Base-by-base conservation (phyloP, 2,113 vertebrate genomes). In the Sarotherodon lohbergeri region DNA sequence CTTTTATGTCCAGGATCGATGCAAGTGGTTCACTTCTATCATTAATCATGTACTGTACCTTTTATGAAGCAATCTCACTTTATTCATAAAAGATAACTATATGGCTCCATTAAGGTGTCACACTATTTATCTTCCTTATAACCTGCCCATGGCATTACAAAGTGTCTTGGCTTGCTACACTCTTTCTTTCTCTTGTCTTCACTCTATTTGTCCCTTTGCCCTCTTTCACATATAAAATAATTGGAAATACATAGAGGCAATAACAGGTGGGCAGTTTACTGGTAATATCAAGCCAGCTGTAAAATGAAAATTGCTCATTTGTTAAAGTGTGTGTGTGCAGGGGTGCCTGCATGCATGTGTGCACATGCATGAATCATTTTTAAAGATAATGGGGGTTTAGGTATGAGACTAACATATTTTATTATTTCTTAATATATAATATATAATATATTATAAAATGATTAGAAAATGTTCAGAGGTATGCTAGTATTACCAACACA, bases 61-160 rank as follows among this genome's bases (percentile, higher is more conserved):
- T 96, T 95, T 95, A 95, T 95, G 94, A 94, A 95, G 94, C 94
- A 95, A 95, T 95, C 92, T 95, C 89, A 95, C 94, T 96, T 95
- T 95, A 96, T 96, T 95, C 95, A 95, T 95, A 95, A 95, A 93
- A 93, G 91, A 96, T 95, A 95, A 96, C 94, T 91, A 93, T 90
- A 94, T 92, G 90, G 94, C 92, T 95, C 94, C 93, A 95, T 96
- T 95, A 96, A 94, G 90, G 92, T 95, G 95, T 94, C 94, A 93
- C 81, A 73, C 95, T 95, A 95, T 96, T 95, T 94, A 95, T 96
- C 95, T 95, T 95, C 94, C 92, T 91, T 94, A 94, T 93, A 95
- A 94, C 94, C 93, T 94, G 94, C 91, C 91, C 82, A 80, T 92
- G 90, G 90, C 85, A 89, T 94, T 95, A 94, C 93, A 92, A 93